These are phyloP conservation scores for Phalacrocorax pelagicus DNA, from an alignment of 2,113 vertebrate genomes.

Conservation along the genomic window DNA sequence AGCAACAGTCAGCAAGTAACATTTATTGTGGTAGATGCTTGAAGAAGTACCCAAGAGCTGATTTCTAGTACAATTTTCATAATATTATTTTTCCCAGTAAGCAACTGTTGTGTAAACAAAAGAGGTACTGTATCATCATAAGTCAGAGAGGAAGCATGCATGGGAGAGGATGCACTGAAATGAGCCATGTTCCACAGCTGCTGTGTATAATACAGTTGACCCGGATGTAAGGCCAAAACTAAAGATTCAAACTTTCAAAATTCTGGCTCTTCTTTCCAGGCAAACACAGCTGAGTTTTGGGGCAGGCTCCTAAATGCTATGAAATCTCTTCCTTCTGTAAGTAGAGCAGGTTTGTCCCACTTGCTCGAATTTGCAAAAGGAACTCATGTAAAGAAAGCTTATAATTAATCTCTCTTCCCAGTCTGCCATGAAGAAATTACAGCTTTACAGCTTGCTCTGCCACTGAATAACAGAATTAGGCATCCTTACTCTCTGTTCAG, in stretches of 20 bases:
- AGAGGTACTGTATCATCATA: not conserved
- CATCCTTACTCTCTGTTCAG: not conserved
- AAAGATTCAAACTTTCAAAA: not conserved
- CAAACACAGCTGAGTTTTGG: not conserved
- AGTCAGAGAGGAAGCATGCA: not conserved
- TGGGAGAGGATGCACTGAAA: not conserved
- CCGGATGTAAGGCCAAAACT: not conserved
- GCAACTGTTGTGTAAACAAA: not conserved
- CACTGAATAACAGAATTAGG: not conserved
- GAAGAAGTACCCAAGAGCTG: not conserved
- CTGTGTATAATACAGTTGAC: rapidly evolving
- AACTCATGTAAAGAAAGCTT: not conserved
- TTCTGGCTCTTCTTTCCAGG: not conserved
- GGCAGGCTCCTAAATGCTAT: not conserved
- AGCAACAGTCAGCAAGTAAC: not conserved
- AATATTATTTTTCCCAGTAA: not conserved
- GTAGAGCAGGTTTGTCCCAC: not conserved
- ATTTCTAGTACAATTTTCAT: not conserved
- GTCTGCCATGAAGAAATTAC: not conserved
- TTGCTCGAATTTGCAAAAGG: not conserved
- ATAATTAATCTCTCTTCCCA: not conserved
- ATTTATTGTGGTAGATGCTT: not conserved
- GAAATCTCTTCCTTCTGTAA: not conserved
- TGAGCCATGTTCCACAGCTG: not conserved
- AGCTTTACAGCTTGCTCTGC: not conserved